Percentiles rank a stretch among this genome's conserved stretches.
These are phyloP conservation scores for Leptinotarsa defecta DNA, from an alignment of 1,140 invertebrate species.

Conservation along the genomic window DNA sequence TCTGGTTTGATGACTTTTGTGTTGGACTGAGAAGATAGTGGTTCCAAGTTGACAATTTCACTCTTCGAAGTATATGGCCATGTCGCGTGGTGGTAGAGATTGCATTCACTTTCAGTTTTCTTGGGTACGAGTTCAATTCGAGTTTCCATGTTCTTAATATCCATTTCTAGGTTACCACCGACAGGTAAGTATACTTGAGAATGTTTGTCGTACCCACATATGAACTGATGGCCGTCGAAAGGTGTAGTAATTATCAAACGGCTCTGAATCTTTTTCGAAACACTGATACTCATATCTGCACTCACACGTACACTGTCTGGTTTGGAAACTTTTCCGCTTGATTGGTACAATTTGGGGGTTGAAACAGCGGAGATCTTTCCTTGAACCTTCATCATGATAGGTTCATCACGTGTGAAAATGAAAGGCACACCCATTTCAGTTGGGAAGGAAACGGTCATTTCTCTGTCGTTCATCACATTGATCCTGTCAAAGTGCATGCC, in stretches of 20 bases:
- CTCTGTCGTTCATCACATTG: slow-evolving; percentile 60
- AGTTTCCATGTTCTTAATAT: slow-evolving; percentile 57
- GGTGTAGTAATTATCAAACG: slow-evolving; percentile 68
- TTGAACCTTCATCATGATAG: slow-evolving; percentile 58
- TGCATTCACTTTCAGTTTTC: slow-evolving; percentile 55
- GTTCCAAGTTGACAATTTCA: slow-evolving; percentile 59
- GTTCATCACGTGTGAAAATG: slow-evolving; percentile 62
- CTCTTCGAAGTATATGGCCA: slow-evolving; percentile 64
- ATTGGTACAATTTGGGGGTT: slow-evolving; percentile 49
- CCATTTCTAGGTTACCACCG: slow-evolving; percentile 54
- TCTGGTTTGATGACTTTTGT: slow-evolving; percentile 30
- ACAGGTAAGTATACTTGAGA: slow-evolving; percentile 63
- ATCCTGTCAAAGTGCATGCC: slow-evolving; percentile 62
- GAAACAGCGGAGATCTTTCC: slow-evolving; percentile 57
- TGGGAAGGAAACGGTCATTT: slow-evolving; percentile 66
- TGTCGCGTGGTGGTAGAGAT: slow-evolving; percentile 62
- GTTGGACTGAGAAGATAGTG: slow-evolving; percentile 43
- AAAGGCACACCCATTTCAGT: slow-evolving; percentile 70
- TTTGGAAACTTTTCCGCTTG: slow-evolving; percentile 35
- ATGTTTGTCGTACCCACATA: slow-evolving; percentile 64
- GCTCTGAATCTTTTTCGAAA: slow-evolving; percentile 60
- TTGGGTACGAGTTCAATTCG: slow-evolving; percentile 55
- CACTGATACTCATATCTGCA: slow-evolving; percentile 58
- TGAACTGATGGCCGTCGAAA: slow-evolving; percentile 63
- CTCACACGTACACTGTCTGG: slow-evolving; percentile 53